Conservation (phyloP, 2,888 invertebrate species). For the Caenorhabditis uteleia region DNA sequence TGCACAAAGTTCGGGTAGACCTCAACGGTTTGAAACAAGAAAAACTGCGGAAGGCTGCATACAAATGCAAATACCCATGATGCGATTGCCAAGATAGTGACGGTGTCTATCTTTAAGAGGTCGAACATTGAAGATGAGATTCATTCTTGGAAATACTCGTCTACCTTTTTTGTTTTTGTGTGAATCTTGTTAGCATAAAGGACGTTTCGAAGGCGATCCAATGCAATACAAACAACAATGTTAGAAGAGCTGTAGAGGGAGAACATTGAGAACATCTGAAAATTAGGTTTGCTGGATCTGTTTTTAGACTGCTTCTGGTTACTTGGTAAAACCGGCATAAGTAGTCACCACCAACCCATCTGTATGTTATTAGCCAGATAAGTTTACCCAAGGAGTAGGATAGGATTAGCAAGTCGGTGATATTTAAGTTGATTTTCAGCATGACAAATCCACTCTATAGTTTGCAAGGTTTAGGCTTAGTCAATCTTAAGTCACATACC, state of each 20-base stretch:
- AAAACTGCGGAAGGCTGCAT: constrained; percentile 60
- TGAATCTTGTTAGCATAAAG: constrained; percentile 55
- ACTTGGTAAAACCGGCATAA: constrained; percentile 51
- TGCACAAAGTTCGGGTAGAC: constrained; percentile 48
- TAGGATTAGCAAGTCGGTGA: constrained; percentile 63
- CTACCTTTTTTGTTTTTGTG: constrained; percentile 21
- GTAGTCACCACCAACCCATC: constrained; percentile 60
- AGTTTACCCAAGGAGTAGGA: constrained; percentile 61
- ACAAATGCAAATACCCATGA: constrained; percentile 58
- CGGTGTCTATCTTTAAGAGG: constrained; percentile 41
- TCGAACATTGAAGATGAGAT: neutral
- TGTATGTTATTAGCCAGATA: constrained; percentile 64
- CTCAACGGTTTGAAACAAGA: constrained; percentile 56
- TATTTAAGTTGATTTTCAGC: constrained; percentile 66
- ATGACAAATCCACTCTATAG: constrained; percentile 64
- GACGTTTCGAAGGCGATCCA: constrained; percentile 66
- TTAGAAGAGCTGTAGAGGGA: constrained; percentile 66
- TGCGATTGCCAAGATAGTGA: constrained; percentile 32
- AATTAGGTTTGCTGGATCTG: too few species aligned
- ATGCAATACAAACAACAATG: constrained; percentile 66
- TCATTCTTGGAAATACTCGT: neutral
- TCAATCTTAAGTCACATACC: constrained; percentile 33
- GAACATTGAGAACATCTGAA: constrained; percentile 63
- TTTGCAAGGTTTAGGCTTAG: too few species aligned
- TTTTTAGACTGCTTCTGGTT: neutral